phyloP scores from a whole-genome alignment of 2,888 invertebrate species.

The Pollenia amentaria region DNA sequence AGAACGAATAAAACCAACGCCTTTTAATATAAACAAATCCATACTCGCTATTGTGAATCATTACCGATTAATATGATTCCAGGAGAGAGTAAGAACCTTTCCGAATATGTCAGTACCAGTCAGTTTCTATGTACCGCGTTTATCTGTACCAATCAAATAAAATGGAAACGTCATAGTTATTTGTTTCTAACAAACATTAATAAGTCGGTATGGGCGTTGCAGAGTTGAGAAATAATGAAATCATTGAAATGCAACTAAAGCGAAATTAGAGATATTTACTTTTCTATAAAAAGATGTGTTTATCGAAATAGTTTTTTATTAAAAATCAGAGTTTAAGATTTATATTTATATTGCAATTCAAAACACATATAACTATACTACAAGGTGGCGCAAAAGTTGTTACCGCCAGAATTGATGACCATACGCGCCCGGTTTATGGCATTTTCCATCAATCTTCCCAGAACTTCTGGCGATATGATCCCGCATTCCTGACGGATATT shows the following conservation, averaged over 20 bases:
- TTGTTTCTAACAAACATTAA: background rate
- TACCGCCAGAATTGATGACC: too few relatives aligned
- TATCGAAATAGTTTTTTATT: too few relatives aligned
- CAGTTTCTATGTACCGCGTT: background rate
- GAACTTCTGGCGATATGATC: too few relatives aligned
- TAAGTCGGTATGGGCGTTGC: background rate
- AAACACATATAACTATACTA: too few relatives aligned
- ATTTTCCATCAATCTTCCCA: too few relatives aligned
- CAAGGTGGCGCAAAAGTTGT: too few relatives aligned
- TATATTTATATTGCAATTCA: too few relatives aligned
- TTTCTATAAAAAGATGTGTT: too few relatives aligned
- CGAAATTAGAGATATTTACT: background rate
- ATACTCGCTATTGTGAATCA: background rate
- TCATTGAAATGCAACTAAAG: background rate
- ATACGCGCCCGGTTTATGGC: too few relatives aligned
- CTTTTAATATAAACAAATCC: constrained; percentile 10
- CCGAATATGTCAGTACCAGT: background rate
- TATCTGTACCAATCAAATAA: background rate
- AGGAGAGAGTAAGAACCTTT: background rate
- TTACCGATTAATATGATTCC: background rate
- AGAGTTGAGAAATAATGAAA: too few relatives aligned
- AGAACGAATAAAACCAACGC: constrained; percentile 8
- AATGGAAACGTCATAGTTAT: constrained; percentile 19
- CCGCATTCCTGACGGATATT: too few relatives aligned
- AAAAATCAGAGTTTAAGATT: too few relatives aligned